Percentiles rank a stretch among this genome's conserved stretches.
Conservation (phyloP, 2,888 invertebrate genomes). For the Heliconius erato region DNA sequence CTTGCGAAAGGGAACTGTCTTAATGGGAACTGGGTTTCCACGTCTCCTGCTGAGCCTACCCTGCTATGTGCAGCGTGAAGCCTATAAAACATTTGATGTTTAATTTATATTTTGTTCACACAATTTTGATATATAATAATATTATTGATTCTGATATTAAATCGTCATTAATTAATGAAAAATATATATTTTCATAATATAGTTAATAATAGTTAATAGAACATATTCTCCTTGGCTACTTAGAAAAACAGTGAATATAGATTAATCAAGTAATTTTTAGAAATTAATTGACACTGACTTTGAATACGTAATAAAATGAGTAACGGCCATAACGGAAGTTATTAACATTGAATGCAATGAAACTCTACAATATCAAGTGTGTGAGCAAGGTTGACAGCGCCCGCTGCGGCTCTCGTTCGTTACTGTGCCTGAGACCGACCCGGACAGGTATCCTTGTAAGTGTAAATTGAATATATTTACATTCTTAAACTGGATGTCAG, state of each 20-base stretch:
- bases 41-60: no score
- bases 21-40: no score
- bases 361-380: slow-evolving; percentile 6
- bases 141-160: background rate
- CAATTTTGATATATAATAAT: no score
- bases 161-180: background rate
- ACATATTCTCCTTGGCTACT: background rate
- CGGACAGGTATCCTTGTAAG: slow-evolving; percentile 31
- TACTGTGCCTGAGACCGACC: slow-evolving; percentile 12
- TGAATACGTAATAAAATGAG: background rate
- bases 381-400: slow-evolving; percentile 19
- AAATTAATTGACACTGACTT: background rate
- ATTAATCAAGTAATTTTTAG: background rate
- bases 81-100: no score
- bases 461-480: slow-evolving; percentile 26
- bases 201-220: background rate
- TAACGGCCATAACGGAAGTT: slow-evolving; percentile 7
- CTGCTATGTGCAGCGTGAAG: no score
- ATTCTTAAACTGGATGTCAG: background rate
- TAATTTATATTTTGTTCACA: no score
- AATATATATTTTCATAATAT: background rate
- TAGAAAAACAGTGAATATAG: background rate
- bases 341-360: slow-evolving; percentile 10
- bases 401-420: slow-evolving; percentile 19
- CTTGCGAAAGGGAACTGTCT: no score